A percentile compares a stretch with the other conserved stretches of the same genome.
Conservation (phyloP, 2,888 invertebrate genomes). For the Cerastis rubricosa region DNA sequence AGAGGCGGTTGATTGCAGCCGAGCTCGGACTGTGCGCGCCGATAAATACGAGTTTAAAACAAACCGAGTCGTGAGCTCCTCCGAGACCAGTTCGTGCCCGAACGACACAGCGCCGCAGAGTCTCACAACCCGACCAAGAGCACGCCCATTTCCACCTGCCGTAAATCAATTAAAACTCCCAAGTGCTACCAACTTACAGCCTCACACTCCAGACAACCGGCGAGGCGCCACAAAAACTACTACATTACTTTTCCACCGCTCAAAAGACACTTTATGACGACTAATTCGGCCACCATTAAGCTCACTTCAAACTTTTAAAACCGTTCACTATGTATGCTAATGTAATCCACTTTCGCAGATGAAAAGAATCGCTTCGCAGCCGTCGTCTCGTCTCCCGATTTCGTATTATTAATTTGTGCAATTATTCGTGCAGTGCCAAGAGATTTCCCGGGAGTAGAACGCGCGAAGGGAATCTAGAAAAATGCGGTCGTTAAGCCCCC, state of each 20-base stretch:
- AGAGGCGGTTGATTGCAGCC: slow-evolving; percentile 69
- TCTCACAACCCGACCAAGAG: slow-evolving; percentile 48
- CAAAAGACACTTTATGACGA: slow-evolving; percentile 66
- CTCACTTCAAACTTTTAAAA: slow-evolving; percentile 68
- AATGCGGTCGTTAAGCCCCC: slow-evolving; percentile 86
- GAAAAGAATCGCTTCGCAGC: slow-evolving; percentile 73
- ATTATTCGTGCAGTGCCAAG: slow-evolving; percentile 84
- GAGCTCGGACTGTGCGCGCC: slow-evolving; percentile 60
- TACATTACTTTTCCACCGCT: slow-evolving; percentile 61
- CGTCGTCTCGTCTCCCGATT: slow-evolving; percentile 77
- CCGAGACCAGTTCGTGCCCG: slow-evolving; percentile 61
- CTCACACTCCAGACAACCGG: slow-evolving; percentile 47
- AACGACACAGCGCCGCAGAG: slow-evolving; percentile 59
- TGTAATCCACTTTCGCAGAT: slow-evolving; percentile 77
- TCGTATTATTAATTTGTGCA: slow-evolving; percentile 86
- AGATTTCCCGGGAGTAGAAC: slow-evolving; percentile 84
- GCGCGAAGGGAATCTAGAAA: slow-evolving; percentile 84
- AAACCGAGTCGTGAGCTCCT: slow-evolving; percentile 65
- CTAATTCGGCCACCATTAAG: slow-evolving; percentile 70
- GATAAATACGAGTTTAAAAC: slow-evolving; percentile 79
- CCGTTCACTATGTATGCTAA: slow-evolving; percentile 74
- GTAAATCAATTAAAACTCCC: slow-evolving; percentile 84
- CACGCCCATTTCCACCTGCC: slow-evolving; percentile 70
- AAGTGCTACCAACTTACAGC: slow-evolving; percentile 68
- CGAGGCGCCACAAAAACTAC: slow-evolving; percentile 67